Base-by-base conservation (phyloP, 2,888 invertebrate genomes). In the Lobophora halterata region DNA sequence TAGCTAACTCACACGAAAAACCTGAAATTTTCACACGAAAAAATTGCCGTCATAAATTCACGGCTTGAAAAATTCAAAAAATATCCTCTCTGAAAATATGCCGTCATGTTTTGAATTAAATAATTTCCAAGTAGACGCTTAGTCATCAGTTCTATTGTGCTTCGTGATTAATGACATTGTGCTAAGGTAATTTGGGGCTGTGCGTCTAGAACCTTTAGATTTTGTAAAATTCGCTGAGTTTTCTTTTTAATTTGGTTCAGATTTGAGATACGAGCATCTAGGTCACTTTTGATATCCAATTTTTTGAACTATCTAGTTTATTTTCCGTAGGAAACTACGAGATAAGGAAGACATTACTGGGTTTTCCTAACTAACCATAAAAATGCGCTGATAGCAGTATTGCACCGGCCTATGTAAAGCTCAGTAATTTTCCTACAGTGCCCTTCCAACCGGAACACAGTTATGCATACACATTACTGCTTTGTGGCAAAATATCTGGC, bases 31-130 rank as follows among this genome's bases (percentile, higher is more conserved):
- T 11, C 20, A 28, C 20, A 12, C 19, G n/a, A 17, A 27, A 31
- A 29, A 31, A 31, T 21, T 14, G 20, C n/a, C 16, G 3, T 16
- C 23, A 11, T 14, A 30, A 35, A 27, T 35, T 35, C 7, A 30
- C 35, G 19, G 27, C 7, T 7, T 20, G n/a, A 27, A 40, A 44
- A 35, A 29, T 38, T 30, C 11, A 9, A 31, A 24, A 39, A 34
- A 35, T 20, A 26, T 26, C 27, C 17, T 35, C 29, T 24, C 30
- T 12, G n/a, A 33, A 35, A 29, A 29, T 21, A 25, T 33, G 18
- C 18, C 33, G 70, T 70, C 70, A 70, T 59, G 66, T 61, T 61
- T 54, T 46, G 56, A 64, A 67, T 67, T 70, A 65, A 62, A 65
- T 60, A 61, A 51, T 34, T 13, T 52, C 26, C 40, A 51, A 57